phyloP scores from a whole-genome alignment of 2,797 vertebrate species.

The Tokudaia tokunoshimensis region DNA sequence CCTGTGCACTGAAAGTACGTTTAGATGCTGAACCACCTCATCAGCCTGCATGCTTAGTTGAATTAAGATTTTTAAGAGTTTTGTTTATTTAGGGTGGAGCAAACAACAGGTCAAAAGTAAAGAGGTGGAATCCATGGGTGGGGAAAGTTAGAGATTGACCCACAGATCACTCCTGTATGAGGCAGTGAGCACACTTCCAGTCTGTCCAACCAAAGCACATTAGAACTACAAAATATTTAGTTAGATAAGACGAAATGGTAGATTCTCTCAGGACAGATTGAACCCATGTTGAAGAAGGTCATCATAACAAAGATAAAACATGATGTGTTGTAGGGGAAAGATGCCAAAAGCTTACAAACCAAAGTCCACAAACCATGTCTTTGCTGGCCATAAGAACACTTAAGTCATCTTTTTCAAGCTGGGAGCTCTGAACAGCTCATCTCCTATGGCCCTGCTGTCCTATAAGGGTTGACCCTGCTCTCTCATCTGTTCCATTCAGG shows the following conservation, averaged over 20 bases:
- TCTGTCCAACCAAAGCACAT: not conserved
- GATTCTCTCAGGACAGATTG: not conserved
- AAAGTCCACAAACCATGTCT: not conserved
- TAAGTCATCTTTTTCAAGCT: not conserved
- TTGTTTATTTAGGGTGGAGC: not conserved
- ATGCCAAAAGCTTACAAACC: not conserved
- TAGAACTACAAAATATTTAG: not conserved
- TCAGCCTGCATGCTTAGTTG: not conserved
- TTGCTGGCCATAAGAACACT: not conserved
- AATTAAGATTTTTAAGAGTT: not conserved
- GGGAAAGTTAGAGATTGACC: not conserved
- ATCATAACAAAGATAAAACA: not conserved
- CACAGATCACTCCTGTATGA: not conserved
- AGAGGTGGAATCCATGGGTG: not conserved
- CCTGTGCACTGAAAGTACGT: not conserved
- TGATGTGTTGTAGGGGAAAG: not conserved
- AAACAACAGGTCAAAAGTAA: not conserved
- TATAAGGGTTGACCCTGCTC: not conserved
- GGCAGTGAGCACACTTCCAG: not conserved
- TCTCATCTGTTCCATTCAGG: not conserved
- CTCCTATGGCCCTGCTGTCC: not conserved
- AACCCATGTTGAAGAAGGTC: not conserved
- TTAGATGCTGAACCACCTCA: not conserved
- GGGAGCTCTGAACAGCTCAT: fast-evolving
- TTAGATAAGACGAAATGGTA: not conserved